These are phyloP conservation scores for Poicephalus gulielmi DNA, from an alignment of 2,113 vertebrate genomes.

Conservation along the genomic window DNA sequence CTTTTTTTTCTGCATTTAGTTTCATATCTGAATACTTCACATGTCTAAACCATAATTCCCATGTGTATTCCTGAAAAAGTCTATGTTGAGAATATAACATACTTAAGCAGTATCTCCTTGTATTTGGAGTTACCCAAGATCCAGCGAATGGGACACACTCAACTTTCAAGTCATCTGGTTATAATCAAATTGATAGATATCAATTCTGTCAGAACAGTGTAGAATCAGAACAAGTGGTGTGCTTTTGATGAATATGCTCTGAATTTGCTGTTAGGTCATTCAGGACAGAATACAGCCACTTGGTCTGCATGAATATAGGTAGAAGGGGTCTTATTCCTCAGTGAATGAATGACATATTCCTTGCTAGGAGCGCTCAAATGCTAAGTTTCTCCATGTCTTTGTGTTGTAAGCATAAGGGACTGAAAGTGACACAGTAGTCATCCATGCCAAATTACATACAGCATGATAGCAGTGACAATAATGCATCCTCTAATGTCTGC, in stretches of 20 bases:
- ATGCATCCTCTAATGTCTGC: slow-evolving; percentile 2
- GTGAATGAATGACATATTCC: not conserved
- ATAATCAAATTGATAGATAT: not conserved
- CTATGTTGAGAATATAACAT: not conserved
- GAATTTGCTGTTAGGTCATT: not conserved
- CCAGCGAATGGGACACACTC: not conserved
- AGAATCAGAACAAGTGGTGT: not conserved
- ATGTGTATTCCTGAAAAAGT: not conserved
- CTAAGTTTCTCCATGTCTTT: not conserved
- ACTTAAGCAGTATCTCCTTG: not conserved
- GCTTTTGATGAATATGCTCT: not conserved
- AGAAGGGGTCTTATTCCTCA: not conserved
- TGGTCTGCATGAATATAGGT: not conserved
- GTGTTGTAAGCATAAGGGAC: not conserved
- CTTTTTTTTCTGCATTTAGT: not conserved
- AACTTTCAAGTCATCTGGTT: not conserved
- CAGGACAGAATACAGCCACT: not conserved
- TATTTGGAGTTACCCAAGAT: not conserved
- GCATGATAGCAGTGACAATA: not conserved
- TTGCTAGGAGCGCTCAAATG: not conserved
- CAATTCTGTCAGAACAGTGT: not conserved
- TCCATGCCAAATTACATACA: not conserved
- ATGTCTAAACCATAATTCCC: not conserved
- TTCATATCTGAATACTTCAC: not conserved
- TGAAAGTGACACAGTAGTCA: not conserved